Evolutionary conservation across 1,140 invertebrate genomes (phyloP).

Genomic region (Ganaspis sp.): DNA sequence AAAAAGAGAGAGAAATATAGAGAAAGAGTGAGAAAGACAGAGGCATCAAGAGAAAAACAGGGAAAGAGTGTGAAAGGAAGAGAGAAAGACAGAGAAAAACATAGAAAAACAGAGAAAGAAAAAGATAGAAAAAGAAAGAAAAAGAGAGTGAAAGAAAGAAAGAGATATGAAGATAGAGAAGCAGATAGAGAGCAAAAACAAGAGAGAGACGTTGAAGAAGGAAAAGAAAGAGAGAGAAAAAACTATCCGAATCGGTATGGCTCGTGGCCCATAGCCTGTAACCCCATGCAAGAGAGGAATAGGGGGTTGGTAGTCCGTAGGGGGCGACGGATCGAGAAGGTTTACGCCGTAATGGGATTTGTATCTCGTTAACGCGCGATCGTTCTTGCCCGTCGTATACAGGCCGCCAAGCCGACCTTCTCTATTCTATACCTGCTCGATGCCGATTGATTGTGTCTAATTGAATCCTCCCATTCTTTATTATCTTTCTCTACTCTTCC

Average conservation of each 20-base stretch:
- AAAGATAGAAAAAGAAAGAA: constrained; percentile 45
- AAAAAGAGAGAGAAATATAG: constrained; percentile 40
- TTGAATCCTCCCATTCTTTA: constrained; percentile 59
- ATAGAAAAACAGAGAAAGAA: constrained; percentile 41
- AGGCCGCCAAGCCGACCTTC: constrained; percentile 63
- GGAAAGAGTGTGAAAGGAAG: constrained; percentile 42
- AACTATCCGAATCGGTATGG: constrained; percentile 74
- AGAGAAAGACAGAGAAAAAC: constrained; percentile 56
- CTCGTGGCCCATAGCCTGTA: constrained; percentile 69
- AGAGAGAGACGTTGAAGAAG: constrained; percentile 39
- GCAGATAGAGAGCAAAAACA: constrained; percentile 39
- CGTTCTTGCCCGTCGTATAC: constrained; percentile 72
- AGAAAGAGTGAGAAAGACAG: constrained; percentile 38
- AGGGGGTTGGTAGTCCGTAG: constrained; percentile 69
- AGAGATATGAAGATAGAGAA: constrained; percentile 36
- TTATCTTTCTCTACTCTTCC: constrained; percentile 46
- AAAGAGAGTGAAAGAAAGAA: constrained; percentile 35
- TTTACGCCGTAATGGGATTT: constrained; percentile 77
- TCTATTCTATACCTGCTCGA: constrained; percentile 56
- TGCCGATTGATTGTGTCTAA: constrained; percentile 71
- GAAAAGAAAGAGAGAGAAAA: constrained; percentile 51
- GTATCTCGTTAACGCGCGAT: constrained; percentile 77
- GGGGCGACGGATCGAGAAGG: constrained; percentile 73
- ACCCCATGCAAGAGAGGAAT: constrained; percentile 46
- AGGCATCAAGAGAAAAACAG: too few species aligned